Conservation (phyloP, 2,888 invertebrate species). For the Rhagonycha lutea region DNA sequence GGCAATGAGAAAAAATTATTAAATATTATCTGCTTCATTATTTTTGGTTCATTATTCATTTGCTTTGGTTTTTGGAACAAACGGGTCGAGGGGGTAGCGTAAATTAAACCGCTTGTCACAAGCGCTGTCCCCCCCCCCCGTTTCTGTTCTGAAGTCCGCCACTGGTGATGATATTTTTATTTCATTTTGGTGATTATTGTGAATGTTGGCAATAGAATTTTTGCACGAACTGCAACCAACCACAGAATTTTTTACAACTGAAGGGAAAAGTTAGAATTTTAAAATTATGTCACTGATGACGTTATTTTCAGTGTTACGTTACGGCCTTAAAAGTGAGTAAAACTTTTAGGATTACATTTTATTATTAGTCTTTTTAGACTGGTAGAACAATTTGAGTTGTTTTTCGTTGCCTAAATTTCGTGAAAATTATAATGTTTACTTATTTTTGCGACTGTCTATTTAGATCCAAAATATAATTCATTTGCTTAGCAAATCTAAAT, state of each 20-base stretch:
- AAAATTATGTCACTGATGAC: constrained; percentile 39
- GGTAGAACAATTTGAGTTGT: not conserved
- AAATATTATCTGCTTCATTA: too few species aligned
- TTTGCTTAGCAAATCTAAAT: too few species aligned
- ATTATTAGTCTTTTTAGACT: not conserved
- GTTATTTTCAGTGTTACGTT: constrained; percentile 36
- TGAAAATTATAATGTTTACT: not conserved
- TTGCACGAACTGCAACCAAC: not conserved
- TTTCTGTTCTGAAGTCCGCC: too few species aligned
- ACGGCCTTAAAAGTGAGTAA: constrained; percentile 42
- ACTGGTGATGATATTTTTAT: too few species aligned
- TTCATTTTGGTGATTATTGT: too few species aligned
- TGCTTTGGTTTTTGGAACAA: too few species aligned
- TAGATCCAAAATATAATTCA: not conserved
- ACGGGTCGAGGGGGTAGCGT: too few species aligned
- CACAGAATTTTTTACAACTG: not conserved
- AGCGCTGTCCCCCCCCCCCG: too few species aligned
- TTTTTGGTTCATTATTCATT: too few species aligned
- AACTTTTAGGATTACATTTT: not conserved
- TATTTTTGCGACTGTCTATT: not conserved
- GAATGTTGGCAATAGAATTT: not conserved
- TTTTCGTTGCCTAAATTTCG: not conserved
- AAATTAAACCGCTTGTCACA: too few species aligned
- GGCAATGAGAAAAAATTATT: too few species aligned
- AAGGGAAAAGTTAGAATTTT: not conserved